phyloP scores from a whole-genome alignment of 1,140 invertebrate species.

The Heliconius nattereri region DNA sequence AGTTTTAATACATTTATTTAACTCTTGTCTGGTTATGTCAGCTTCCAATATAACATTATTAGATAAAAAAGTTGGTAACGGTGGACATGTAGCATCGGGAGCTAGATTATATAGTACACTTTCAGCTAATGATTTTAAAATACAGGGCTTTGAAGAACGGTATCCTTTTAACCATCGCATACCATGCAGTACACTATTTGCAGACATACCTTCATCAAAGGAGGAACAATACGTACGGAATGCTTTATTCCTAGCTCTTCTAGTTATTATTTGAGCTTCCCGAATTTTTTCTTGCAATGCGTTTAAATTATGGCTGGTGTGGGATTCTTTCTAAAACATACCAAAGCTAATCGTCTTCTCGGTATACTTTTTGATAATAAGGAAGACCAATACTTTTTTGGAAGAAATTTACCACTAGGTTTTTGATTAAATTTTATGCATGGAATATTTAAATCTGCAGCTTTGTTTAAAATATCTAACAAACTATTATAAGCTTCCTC shows the following conservation, averaged over 20 bases:
- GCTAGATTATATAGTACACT: too few species aligned
- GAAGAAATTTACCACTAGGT: conserved; percentile 41
- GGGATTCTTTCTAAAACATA: conserved; percentile 45
- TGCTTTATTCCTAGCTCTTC: too few species aligned
- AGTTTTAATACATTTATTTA: conserved; percentile 36
- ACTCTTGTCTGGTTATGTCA: conserved; percentile 14
- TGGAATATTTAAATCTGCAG: conserved; percentile 43
- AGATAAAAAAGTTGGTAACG: too few species aligned
- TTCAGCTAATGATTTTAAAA: too few species aligned
- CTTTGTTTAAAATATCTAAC: conserved; percentile 35
- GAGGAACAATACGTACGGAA: too few species aligned
- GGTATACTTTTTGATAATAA: conserved; percentile 45
- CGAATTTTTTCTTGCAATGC: conserved; percentile 37
- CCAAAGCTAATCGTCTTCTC: conserved; percentile 43
- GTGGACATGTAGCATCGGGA: too few species aligned
- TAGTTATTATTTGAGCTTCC: conserved; percentile 1
- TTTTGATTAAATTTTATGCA: conserved; percentile 29
- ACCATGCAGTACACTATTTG: neutral
- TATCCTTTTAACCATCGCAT: too few species aligned
- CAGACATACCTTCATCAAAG: too few species aligned
- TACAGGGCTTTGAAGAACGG: too few species aligned
- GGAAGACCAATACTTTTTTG: conserved; percentile 47
- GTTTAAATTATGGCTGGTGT: conserved; percentile 47
- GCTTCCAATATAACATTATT: neutral
- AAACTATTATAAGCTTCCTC: conserved; percentile 35